Evolutionary conservation across 2,888 invertebrate species (phyloP), one percentile per base, ranked within the genome.

Genomic region (Oxystoma pomonae): DNA sequence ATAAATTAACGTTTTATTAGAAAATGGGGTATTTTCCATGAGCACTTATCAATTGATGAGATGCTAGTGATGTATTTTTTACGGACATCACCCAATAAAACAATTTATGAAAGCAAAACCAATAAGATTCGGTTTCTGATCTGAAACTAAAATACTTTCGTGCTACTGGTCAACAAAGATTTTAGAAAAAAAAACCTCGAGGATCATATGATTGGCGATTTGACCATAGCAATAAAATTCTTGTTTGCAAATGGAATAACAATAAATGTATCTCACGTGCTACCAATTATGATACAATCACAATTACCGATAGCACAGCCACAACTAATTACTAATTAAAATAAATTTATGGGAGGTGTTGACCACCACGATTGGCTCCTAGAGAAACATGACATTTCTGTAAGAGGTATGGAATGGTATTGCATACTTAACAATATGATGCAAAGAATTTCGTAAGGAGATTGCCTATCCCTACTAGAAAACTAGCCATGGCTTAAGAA

Each of bases 1-100:
- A 20, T 67, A 58, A 68, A 67, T 50, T 9, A 50, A 50, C 50
- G 50, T 50, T 50, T 50, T 50, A 50, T 9, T 12, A 9, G n/a
- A 50, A 12, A 50, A n/a, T n/a, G n/a, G n/a, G n/a, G n/a, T n/a
- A n/a, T n/a, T n/a, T n/a, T n/a, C n/a, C n/a, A n/a, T n/a, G 50
- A n/a, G 50, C 50, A 50, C 50, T n/a, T 9, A n/a, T 50, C 50
- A 50, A 50, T 50, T 50, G 50, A 50, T 50, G 50, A 50, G 50
- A 50, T 50, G 50, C 9, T 50, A 12, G 50, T 50, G 50, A 50
- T 9, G 50, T 50, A 50, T n/a, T n/a, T n/a, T n/a, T 50, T 50
- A 50, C n/a, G 50, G 50, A 50, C 50, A 9, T 50, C 50, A 50
- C 50, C 50, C 50, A 50, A 50, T 50, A 50, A 50, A 50, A 50